Conservation (phyloP, 2,113 vertebrate species). For the Raja brachyura region DNA sequence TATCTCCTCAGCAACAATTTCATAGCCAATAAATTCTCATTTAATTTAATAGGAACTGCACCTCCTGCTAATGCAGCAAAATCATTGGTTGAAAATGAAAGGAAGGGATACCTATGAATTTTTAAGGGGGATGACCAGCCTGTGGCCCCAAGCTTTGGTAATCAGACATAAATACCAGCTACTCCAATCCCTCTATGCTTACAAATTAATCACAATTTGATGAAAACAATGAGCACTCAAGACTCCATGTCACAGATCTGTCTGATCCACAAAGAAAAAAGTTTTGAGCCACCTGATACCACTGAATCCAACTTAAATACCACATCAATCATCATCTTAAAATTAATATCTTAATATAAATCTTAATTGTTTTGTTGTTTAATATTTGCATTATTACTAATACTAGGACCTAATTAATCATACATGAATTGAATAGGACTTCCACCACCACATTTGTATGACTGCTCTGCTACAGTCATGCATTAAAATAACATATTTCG, state of each 20-base stretch:
- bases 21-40: neutral
- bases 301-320: neutral
- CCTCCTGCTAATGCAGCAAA: neutral
- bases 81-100: constrained; percentile 21
- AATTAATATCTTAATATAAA: neutral
- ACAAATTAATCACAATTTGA: neutral
- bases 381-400: neutral
- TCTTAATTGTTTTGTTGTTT: neutral
- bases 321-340: neutral
- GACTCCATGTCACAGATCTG: neutral
- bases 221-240: neutral
- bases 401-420: neutral
- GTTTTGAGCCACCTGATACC: neutral
- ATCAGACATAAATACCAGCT: neutral
- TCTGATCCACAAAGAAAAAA: neutral
- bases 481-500: neutral
- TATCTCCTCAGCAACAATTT: neutral
- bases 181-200: neutral
- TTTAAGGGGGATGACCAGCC: neutral
- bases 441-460: neutral
- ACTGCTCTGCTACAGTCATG: neutral
- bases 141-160: neutral
- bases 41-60: neutral
- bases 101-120: neutral
- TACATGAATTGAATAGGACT: neutral